Evolutionary conservation across 2,113 vertebrate genomes (phyloP).

Genomic region (Montifringilla adamsi): DNA sequence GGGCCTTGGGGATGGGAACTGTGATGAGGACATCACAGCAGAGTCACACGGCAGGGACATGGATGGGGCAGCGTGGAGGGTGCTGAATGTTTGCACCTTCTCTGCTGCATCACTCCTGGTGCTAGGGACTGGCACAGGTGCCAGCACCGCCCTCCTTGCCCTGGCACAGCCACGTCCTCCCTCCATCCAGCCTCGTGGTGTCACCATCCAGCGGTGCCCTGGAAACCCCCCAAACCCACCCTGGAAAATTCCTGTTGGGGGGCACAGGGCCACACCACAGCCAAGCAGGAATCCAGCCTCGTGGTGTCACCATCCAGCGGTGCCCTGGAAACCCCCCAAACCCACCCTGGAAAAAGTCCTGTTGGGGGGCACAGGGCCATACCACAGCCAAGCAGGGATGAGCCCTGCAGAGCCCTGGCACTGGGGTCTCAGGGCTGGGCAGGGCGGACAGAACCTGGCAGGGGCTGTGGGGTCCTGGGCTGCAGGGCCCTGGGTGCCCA

Average conservation of each 20-base stretch:
- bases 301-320: fast-evolving
- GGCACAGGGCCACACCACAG: not conserved
- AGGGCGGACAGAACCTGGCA: not conserved
- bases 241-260: not conserved
- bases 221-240: fast-evolving
- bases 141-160: not conserved
- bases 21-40: not conserved
- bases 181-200: not conserved
- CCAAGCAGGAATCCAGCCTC: not conserved
- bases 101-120: not conserved
- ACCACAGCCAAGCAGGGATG: not conserved
- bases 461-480: not conserved
- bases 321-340: fast-evolving
- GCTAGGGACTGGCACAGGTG: not conserved
- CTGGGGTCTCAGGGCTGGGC: not conserved
- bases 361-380: not conserved
- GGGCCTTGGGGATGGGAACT: not conserved
- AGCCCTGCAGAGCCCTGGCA: not conserved
- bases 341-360: not conserved
- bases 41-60: fast-evolving
- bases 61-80: not conserved
- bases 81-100: not conserved
- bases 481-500: not conserved
- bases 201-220: not conserved
- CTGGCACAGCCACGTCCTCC: not conserved